Evolutionary conservation across 2,113 vertebrate species (phyloP), one percentile per base, ranked within the genome.

Genomic region (Istiophorus platypterus): DNA sequence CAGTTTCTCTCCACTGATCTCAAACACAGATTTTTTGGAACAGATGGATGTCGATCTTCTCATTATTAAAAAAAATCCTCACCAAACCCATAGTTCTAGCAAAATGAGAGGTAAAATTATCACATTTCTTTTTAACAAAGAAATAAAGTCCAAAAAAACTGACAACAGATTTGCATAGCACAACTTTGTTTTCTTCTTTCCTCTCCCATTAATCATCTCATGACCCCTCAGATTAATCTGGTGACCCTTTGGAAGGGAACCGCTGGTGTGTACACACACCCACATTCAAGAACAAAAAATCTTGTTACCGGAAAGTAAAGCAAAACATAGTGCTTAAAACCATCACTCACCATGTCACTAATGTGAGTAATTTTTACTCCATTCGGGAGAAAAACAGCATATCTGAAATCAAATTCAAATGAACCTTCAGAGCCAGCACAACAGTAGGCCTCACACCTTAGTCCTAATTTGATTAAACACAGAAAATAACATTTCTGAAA

Each of bases 381-480:
- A 17, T 62, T 24, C 52, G 17, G 56, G 66, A 66, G 11, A 2
- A 41, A 59, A 61, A 52, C 29, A 12, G 56, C 1, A 27, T 2
- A 15, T 47, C 5, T 56, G 49, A n/a, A 54, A 56, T 51, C 24
- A 58, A 15, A 29, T 63, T 68, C 15, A 20, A 26, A 69, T 5
- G 2, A 81, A 49, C 42, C 45, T 31, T 58, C 56, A 31, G 24
- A 63, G 20, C 6, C 39, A 24, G 61, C 65, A 61, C 45, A 69
- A 18, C 58, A 62, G 20, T 24, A 67, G 41, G 72, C 54, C 41
- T 71, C 61, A 62, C 31, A 70, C 59, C 20, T 51, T 39, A 69
- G 69, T 72, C 5, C 34, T 74, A 31, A 42, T 80, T 67, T 78
- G 62, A 70, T 58, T 72, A 67, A 84, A 66, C 8, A 61, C 41